Percentiles rank a stretch among this genome's conserved stretches.
phyloP scores from a whole-genome alignment of 2,888 invertebrate genomes.

The Stenotaenia linearis region DNA sequence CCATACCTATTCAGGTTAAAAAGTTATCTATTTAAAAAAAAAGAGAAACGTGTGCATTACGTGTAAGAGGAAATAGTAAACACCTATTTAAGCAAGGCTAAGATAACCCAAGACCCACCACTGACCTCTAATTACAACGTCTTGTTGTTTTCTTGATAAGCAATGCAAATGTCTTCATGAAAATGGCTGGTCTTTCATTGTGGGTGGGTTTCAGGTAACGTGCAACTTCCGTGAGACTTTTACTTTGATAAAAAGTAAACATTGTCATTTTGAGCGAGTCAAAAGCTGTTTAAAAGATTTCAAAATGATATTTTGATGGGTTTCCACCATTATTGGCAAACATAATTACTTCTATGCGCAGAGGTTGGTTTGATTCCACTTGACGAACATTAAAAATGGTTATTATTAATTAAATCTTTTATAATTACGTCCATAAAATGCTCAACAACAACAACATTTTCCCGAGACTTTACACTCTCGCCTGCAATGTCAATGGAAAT shows the following conservation, averaged over 20 bases:
- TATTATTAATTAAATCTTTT: not conserved
- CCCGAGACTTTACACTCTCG: not conserved
- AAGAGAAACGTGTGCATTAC: not conserved
- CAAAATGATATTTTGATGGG: not conserved
- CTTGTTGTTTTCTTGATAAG: not conserved
- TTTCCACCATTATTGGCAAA: not conserved
- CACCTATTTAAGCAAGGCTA: not conserved
- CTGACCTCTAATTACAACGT: not conserved
- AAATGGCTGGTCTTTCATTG: not conserved
- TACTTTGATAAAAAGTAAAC: not conserved
- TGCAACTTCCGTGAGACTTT: not conserved
- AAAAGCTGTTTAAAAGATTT: not conserved
- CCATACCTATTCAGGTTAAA: not conserved
- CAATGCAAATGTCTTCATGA: not conserved
- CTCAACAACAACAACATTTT: not conserved
- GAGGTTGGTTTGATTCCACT: not conserved
- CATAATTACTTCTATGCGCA: not conserved
- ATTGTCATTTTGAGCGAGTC: not conserved
- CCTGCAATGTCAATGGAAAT: not conserved
- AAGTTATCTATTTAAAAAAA: not conserved
- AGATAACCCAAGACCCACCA: not conserved
- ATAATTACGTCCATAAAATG: not conserved
- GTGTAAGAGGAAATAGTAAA: not conserved
- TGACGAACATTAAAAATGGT: not conserved
- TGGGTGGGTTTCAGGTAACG: not conserved